A percentile compares a stretch with the other conserved stretches of the same genome.
Evolutionary conservation across 2,797 vertebrate genomes (phyloP).

Genomic region (Petrocephalus sullivani): DNA sequence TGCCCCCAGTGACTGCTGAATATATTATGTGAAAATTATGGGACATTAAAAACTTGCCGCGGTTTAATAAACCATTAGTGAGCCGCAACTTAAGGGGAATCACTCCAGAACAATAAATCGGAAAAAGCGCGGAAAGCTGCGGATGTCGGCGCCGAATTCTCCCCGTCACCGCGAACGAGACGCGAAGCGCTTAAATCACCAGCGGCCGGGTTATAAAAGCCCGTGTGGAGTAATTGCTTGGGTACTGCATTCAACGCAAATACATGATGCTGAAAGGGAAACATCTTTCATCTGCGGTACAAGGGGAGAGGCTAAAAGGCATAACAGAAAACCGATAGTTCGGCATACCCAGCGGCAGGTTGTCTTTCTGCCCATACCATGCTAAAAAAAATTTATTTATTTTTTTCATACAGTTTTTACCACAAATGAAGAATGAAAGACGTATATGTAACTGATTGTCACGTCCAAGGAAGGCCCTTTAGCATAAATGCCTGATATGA

Average conservation of each 20-base stretch:
- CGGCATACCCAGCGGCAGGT: neutral
- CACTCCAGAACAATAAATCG: slow-evolving; percentile 16
- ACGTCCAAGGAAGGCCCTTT: neutral
- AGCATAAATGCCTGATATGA: neutral
- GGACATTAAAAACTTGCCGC: slow-evolving; percentile 16
- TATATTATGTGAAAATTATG: slow-evolving; percentile 16
- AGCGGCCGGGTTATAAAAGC: neutral
- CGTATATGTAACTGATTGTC: neutral
- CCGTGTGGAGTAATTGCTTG: neutral
- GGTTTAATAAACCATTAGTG: slow-evolving; percentile 18
- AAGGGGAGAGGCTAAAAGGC: neutral
- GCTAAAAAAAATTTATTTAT: neutral
- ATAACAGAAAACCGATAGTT: neutral
- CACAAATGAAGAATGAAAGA: neutral
- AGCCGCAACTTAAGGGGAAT: neutral
- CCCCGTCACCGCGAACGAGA: neutral
- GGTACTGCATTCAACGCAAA: slow-evolving; percentile 2
- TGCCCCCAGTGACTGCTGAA: slow-evolving; percentile 12
- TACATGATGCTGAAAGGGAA: neutral
- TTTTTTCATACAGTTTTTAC: neutral
- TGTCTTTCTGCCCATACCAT: neutral
- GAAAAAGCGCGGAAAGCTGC: neutral
- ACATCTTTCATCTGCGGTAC: neutral
- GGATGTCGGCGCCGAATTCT: neutral
- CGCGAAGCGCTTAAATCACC: neutral